Conservation (phyloP, 1,140 invertebrate genomes). For the Portunus trituberculatus region DNA sequence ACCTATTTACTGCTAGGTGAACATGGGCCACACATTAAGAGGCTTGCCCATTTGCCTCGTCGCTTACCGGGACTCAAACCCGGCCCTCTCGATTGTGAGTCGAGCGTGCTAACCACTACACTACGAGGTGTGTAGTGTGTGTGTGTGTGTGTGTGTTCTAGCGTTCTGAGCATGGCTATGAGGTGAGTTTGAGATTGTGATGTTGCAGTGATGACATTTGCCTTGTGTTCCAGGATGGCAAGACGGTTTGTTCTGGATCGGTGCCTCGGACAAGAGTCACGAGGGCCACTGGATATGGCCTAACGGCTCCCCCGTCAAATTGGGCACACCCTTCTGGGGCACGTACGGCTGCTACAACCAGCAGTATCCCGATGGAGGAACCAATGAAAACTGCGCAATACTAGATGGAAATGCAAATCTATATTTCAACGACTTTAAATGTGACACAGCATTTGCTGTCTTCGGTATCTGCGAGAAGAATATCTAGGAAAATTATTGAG, state of each 20-base stretch:
- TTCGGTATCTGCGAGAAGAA: not conserved
- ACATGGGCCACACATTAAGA: no score
- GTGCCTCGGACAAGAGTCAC: not conserved
- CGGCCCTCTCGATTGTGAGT: no score
- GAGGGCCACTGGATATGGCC: not conserved
- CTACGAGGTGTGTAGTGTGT: no score
- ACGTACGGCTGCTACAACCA: not conserved
- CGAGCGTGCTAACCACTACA: no score
- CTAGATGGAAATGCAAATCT: not conserved
- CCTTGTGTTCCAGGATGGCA: not conserved
- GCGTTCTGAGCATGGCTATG: no score
- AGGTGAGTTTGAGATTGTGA: no score
- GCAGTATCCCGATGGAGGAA: not conserved
- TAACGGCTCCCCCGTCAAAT: not conserved
- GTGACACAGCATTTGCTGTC: not conserved
- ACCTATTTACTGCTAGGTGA: no score
- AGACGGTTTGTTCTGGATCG: not conserved
- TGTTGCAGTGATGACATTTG: no score
- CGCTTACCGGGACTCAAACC: no score
- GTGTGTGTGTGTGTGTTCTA: no score
- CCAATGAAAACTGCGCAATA: not conserved
- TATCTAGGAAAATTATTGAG: not conserved
- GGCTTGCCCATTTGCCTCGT: no score
- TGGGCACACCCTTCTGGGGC: constrained; percentile 39
- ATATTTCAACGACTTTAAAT: not conserved